A percentile compares a stretch with the other conserved stretches of the same genome.
These are phyloP conservation scores for Machaerirhynchus nigripectus DNA, from an alignment of 2,113 vertebrate genomes.

Conservation along the genomic window DNA sequence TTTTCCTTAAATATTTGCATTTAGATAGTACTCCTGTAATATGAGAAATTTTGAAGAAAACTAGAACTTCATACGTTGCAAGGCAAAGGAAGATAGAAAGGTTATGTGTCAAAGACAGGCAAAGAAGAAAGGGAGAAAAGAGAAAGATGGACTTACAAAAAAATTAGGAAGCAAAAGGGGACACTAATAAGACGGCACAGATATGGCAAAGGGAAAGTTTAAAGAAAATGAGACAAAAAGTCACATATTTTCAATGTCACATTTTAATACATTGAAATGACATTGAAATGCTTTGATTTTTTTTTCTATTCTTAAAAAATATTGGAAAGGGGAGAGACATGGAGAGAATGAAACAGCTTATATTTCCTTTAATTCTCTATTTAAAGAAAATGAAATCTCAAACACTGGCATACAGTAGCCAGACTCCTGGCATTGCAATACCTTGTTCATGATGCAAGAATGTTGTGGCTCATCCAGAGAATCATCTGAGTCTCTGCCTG, in stretches of 20 bases:
- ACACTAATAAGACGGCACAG: neutral
- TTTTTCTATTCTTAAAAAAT: neutral
- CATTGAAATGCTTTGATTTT: neutral
- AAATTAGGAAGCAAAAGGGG: conserved; percentile 36
- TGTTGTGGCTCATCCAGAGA: neutral
- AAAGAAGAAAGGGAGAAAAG: neutral
- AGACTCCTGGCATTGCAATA: neutral
- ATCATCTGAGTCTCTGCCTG: neutral
- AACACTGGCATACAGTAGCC: neutral
- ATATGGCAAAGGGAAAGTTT: neutral
- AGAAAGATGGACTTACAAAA: neutral
- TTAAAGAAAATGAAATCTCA: neutral
- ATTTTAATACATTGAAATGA: neutral
- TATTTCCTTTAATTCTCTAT: neutral
- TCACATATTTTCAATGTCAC: neutral
- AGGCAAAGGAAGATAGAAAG: conserved; percentile 27
- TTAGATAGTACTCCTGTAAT: conserved; percentile 48
- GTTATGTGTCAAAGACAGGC: conserved; percentile 10
- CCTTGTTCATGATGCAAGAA: neutral
- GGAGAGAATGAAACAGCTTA: neutral
- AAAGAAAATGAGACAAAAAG: neutral
- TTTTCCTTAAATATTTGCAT: conserved; percentile 65
- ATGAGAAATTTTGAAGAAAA: conserved; percentile 44
- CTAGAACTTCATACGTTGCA: conserved; percentile 21
- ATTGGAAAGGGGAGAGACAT: neutral